Base-by-base conservation (phyloP, 2,888 invertebrate genomes). In the Clepsis dumicolana region DNA sequence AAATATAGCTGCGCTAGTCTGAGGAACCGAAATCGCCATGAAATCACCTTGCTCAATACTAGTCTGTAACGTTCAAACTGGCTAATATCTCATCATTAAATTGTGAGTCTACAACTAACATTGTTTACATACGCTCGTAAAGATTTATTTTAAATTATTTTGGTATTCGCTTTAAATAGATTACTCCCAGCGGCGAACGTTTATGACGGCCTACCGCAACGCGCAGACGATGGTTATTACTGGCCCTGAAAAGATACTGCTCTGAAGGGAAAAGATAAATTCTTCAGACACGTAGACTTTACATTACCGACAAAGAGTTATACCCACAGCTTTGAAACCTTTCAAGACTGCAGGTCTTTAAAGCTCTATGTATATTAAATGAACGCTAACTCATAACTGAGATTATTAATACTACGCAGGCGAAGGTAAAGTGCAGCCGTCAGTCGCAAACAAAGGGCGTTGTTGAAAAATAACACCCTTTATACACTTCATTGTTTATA, bases 391-490 rank as follows among this genome's bases (percentile, higher is more conserved):
- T 48, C 18, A 27, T 48, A 52, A 52, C 25, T 50, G 16, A 32
- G 14, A 21, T 60, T 56, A 54, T 62, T 56, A 56, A 57, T 63
- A 63, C 50, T 27, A 57, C 66, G 56, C 44, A 76, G 73, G 74
- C 74, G 75, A 73, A 72, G 74, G 69, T 66, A 70, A 64, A 68
- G 64, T 68, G 64, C 59, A 59, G 71, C 52, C 74, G 62, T 52
- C 74, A 77, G 71, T 72, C 71, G 66, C 73, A 71, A 75, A 74
- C 67, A 70, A 79, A 89, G 90, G 90, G 86, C 84, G 78, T 63
- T 88, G 83, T 92, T 90, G 85, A 86, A 83, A 91, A 91, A 91
- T 85, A 91, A 71, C 72, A 78, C 84, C 86, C 85, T 87, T 85
- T 80, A 78, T 81, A 83, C 81, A 71, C 83, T 82, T 83, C 85